Percentiles rank a stretch among this genome's conserved stretches.
These are phyloP conservation scores for Cynocephalus volans DNA, from an alignment of 2,113 vertebrate genomes.

Conservation along the genomic window DNA sequence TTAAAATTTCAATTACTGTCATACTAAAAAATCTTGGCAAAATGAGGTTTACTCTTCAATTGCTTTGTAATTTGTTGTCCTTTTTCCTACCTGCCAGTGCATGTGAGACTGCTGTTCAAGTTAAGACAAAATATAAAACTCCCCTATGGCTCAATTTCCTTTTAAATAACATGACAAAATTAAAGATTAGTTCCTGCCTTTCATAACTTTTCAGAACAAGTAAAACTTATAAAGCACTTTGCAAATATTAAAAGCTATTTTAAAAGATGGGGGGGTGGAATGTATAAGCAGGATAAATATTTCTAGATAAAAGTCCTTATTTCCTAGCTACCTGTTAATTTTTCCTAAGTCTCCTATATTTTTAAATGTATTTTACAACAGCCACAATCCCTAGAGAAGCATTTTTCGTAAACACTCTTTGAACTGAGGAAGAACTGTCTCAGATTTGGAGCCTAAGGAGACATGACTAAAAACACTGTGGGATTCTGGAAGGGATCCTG, in stretches of 20 bases:
- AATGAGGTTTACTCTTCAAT: slow-evolving; percentile 57
- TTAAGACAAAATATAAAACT: slow-evolving; percentile 53
- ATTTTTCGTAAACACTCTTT: slow-evolving; percentile 61
- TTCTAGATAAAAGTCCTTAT: slow-evolving; percentile 47
- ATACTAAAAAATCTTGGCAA: slow-evolving; percentile 54
- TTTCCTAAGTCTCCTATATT: not conserved
- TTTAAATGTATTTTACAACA: slow-evolving; percentile 45
- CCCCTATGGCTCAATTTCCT: slow-evolving; percentile 53
- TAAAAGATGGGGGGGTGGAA: not conserved
- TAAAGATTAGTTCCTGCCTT: slow-evolving; percentile 8
- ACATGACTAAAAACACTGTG: slow-evolving; percentile 62
- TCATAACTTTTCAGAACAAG: slow-evolving; percentile 63
- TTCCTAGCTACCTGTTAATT: slow-evolving; percentile 31
- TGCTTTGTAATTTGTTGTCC: not conserved
- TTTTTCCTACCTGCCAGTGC: not conserved
- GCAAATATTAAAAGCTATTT: slow-evolving; percentile 56
- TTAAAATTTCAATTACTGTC: slow-evolving; percentile 44
- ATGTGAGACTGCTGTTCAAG: not conserved
- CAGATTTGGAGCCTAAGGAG: slow-evolving; percentile 52
- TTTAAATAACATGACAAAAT: slow-evolving; percentile 70
- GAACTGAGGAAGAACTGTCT: slow-evolving; percentile 54
- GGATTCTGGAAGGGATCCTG: slow-evolving; percentile 44
- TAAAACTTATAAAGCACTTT: slow-evolving; percentile 65
- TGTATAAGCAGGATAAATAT: slow-evolving; percentile 27
- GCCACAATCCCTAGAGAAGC: slow-evolving; percentile 31